Evolutionary conservation across 2,797 vertebrate genomes (phyloP).

Genomic region (Coendou prehensilis): DNA sequence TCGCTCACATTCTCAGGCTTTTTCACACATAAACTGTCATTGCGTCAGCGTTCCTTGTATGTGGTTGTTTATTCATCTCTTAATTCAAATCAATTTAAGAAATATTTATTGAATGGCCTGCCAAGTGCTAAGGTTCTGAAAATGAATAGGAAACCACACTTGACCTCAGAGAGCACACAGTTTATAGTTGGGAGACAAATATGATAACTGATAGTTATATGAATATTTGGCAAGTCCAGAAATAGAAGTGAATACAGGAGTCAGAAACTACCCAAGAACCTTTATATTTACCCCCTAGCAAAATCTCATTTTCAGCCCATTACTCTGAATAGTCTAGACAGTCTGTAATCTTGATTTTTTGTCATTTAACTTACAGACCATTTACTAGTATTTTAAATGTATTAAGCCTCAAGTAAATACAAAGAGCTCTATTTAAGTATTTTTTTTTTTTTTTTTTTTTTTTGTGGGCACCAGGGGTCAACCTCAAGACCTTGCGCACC

Average conservation of each 20-base stretch:
- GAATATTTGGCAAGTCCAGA: conserved; percentile 48
- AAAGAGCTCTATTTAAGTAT: background rate
- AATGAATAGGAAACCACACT: conserved; percentile 3
- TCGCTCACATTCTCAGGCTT: background rate
- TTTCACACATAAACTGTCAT: background rate
- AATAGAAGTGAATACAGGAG: conserved; percentile 40
- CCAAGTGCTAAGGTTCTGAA: conserved; percentile 23
- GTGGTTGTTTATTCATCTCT: background rate
- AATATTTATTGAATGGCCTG: conserved; percentile 59
- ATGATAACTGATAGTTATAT: conserved; percentile 24
- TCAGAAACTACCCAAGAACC: conserved; percentile 52
- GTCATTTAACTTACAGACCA: conserved; percentile 61
- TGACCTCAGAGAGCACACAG: conserved; percentile 62
- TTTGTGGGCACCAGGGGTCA: too few relatives aligned
- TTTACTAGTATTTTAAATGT: conserved; percentile 62
- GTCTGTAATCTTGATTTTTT: conserved; percentile 71
- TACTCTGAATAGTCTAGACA: conserved; percentile 62
- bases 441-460: background rate
- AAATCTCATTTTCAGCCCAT: conserved; percentile 62
- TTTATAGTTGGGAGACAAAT: conserved; percentile 38
- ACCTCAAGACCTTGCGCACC: too few relatives aligned
- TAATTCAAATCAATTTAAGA: conserved; percentile 62
- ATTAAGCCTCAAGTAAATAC: conserved; percentile 15
- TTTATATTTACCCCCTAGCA: conserved; percentile 45
- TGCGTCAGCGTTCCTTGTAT: background rate